A percentile compares a stretch with the other conserved stretches of the same genome.
phyloP scores from a whole-genome alignment of 2,888 invertebrate species.

The Lypha dubia region DNA sequence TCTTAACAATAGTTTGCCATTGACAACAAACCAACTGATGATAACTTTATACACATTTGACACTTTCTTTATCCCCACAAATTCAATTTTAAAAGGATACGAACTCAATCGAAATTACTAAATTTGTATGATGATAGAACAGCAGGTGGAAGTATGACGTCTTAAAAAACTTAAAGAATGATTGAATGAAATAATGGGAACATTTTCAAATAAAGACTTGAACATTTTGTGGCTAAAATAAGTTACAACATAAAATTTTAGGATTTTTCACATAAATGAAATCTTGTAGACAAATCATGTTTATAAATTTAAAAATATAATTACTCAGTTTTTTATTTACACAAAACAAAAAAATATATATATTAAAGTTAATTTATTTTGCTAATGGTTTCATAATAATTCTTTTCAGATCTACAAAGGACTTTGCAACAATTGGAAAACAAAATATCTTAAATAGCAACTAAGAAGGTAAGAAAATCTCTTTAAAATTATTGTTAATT shows the following conservation, averaged over 20 bases:
- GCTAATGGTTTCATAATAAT: background rate
- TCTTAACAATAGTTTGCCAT: conserved; percentile 58
- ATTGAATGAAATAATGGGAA: conserved; percentile 17
- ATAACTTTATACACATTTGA: background rate
- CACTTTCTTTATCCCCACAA: background rate
- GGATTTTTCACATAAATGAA: background rate
- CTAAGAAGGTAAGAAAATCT: conserved; percentile 2
- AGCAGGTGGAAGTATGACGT: background rate
- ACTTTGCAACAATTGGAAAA: too few species aligned
- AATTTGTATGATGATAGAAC: background rate
- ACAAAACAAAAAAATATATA: background rate
- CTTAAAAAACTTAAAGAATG: conserved; percentile 26
- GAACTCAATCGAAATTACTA: too few species aligned
- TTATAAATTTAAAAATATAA: background rate
- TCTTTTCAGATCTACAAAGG: background rate
- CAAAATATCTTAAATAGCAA: background rate
- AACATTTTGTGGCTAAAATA: conserved; percentile 31
- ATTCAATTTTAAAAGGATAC: background rate
- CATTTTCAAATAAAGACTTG: conserved; percentile 1
- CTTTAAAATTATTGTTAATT: conserved; percentile 27
- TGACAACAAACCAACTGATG: conserved; percentile 13
- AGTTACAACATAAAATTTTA: conserved; percentile 13
- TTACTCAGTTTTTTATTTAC: background rate
- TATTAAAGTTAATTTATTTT: background rate
- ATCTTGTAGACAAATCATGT: background rate